Base-by-base conservation (phyloP, 2,888 invertebrate species). In the Heliconius ismenius region DNA sequence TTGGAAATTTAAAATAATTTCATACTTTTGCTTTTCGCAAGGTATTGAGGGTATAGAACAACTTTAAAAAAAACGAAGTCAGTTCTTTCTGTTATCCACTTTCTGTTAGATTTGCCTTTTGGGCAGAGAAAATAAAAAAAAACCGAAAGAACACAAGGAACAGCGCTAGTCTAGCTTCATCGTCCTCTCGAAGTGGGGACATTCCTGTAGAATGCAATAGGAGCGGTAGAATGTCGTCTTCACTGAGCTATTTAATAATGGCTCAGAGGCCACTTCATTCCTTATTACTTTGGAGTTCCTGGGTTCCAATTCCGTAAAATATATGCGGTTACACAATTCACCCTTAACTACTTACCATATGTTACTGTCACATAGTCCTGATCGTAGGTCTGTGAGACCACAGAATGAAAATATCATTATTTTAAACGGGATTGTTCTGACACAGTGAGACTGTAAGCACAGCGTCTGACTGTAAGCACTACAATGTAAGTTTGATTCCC, bases 201-300 rank as follows among this genome's bases (percentile, higher is more conserved):
- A 13, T n/a, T 67, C 39, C 7, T 39, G 15, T 39, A 67, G 65
- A 65, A 67, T 67, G 65, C 39, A 39, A 67, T 39, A 67, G 39
- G 15, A n/a, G 36, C 24, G 36, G 10, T 67, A 39, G 65, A 67
- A 67, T 67, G 65, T 39, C 39, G 65, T 67, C 36, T 6, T 67
- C 39, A 13, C 65, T 67, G 15, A 67, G 65, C 24, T 67, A 67
- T 67, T 67, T 67, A 67, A 67, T 67, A 67, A 67, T 24, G 39
- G 36, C n/a, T 10, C 36, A 36, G n/a, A 65, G 65, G 39, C 11
- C 39, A 65, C 36, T 65, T 67, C 39, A 39, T 67, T 39, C 9
- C 65, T 36, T 67, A 65, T 65, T 36, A 36, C n/a, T 3, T 36
- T 0, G n/a, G 36, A 65, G 65, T 67, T 39, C 24, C 39, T 67